These are phyloP conservation scores for Pandemis heparana DNA, from an alignment of 2,888 invertebrate genomes.

Conservation along the genomic window DNA sequence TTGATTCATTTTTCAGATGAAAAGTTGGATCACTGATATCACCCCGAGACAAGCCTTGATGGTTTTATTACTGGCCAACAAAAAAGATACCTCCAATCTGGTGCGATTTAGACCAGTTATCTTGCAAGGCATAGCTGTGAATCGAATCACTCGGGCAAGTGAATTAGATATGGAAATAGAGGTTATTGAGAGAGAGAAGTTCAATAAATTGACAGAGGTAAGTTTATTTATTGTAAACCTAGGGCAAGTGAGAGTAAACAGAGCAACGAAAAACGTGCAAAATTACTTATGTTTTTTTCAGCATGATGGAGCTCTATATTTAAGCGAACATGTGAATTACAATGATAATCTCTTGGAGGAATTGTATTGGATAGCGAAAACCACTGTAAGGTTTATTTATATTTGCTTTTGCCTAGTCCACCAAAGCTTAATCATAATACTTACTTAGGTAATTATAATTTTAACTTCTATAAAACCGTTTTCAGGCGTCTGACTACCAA, in stretches of 20 bases:
- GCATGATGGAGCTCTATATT: conserved; percentile 67
- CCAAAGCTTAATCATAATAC: background rate
- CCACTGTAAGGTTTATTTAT: conserved; percentile 68
- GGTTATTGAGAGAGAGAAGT: conserved; percentile 74
- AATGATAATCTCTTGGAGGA: conserved; percentile 72
- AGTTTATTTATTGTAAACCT: background rate
- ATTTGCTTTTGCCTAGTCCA: background rate
- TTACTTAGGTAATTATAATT: conserved; percentile 1
- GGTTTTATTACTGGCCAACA: conserved; percentile 68
- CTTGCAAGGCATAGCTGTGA: conserved; percentile 76
- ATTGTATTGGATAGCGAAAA: conserved; percentile 78
- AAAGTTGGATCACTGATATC: conserved; percentile 70
- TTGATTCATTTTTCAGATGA: conserved; percentile 61
- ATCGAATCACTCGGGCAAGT: conserved; percentile 70
- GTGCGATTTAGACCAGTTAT: conserved; percentile 65
- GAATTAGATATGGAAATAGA: conserved; percentile 80
- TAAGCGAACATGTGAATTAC: conserved; percentile 62
- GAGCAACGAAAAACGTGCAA: background rate
- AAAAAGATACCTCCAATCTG: conserved; percentile 72
- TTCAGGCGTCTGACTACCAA: conserved; percentile 77
- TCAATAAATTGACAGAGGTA: conserved; percentile 65
- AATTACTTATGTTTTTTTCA: conserved; percentile 52
- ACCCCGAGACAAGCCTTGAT: conserved; percentile 71
- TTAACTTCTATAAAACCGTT: conserved; percentile 22
- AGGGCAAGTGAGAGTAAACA: background rate